These are phyloP conservation scores for Stomatorhinus walkeri DNA, from an alignment of 2,797 vertebrate species.

Conservation along the genomic window DNA sequence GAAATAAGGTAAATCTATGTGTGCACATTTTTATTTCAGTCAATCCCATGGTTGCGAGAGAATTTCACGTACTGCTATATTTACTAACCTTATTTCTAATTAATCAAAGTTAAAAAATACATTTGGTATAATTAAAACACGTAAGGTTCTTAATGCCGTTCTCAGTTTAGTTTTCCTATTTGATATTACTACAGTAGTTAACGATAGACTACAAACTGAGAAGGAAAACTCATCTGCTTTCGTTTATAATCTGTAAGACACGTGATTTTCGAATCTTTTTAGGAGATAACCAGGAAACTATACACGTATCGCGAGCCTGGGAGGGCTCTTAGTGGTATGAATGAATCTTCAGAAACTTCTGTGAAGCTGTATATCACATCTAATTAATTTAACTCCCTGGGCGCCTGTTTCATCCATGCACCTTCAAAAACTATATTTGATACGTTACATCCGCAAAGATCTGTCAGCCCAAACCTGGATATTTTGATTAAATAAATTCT, in stretches of 20 bases:
- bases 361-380: neutral
- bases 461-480: neutral
- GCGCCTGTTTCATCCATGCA: neutral
- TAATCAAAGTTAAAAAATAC: neutral
- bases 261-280: slow-evolving; percentile 34
- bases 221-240: slow-evolving; percentile 20
- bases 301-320: neutral
- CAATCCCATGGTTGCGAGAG: neutral
- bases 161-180: neutral
- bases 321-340: neutral
- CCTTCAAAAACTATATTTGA: neutral
- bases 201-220: slow-evolving; percentile 24
- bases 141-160: neutral
- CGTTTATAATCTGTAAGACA: slow-evolving; percentile 42
- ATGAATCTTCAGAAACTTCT: neutral
- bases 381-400: neutral
- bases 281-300: neutral
- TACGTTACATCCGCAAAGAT: neutral
- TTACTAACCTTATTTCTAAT: neutral
- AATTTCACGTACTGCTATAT: neutral
- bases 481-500: neutral
- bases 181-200: slow-evolving; percentile 3
- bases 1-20: neutral
- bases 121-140: neutral
- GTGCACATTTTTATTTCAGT: neutral